These are phyloP conservation scores for Tenthredo notha DNA, from an alignment of 2,888 invertebrate genomes.

Conservation along the genomic window DNA sequence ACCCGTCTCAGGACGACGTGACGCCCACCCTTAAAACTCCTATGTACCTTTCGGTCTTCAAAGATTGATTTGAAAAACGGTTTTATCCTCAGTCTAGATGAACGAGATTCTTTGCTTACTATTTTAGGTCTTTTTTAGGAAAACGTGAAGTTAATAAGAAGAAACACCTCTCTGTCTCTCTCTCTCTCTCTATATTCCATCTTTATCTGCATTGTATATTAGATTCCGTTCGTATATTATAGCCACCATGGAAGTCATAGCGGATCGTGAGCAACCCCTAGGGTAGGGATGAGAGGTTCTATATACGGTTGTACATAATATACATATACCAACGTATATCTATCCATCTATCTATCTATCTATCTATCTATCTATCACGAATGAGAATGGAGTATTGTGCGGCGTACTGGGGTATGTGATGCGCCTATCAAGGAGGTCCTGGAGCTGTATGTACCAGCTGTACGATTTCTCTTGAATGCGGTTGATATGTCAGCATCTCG, in stretches of 20 bases:
- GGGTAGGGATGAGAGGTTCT: background rate
- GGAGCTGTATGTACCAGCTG: background rate
- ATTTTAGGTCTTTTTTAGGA: no score
- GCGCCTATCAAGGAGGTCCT: constrained; percentile 32
- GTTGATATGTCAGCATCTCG: background rate
- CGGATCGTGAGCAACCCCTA: background rate
- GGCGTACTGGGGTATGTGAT: constrained; percentile 46
- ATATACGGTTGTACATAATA: background rate
- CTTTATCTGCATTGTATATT: background rate
- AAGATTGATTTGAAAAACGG: background rate
- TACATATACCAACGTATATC: background rate
- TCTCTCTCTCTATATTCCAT: background rate
- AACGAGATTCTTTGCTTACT: no score
- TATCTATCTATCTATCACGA: constrained; percentile 64
- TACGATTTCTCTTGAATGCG: constrained; percentile 1
- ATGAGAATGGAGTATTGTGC: constrained; percentile 73
- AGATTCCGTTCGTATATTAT: constrained; percentile 32
- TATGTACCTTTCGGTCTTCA: background rate
- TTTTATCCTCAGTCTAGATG: background rate
- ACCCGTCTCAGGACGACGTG: constrained; percentile 20
- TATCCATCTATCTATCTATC: background rate
- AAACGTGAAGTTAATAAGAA: background rate
- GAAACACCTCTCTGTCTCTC: background rate
- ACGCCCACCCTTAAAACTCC: background rate
- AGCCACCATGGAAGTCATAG: constrained; percentile 20